These are phyloP conservation scores for Elaphurus davidianus DNA, from an alignment of 2,113 vertebrate species.

Conservation along the genomic window DNA sequence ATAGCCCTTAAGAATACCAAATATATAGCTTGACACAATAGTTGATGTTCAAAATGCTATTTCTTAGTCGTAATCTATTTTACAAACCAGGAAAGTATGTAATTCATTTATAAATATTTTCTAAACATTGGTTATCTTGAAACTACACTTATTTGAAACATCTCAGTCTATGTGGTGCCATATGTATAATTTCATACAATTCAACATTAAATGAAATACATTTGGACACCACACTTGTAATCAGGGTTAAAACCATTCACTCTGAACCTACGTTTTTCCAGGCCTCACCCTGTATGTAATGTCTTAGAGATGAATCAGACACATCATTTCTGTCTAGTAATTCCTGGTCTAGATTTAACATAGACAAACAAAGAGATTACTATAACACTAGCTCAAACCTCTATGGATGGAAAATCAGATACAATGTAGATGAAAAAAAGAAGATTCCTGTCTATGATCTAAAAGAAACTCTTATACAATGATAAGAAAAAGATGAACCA, in stretches of 20 bases:
- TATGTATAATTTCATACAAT: background rate
- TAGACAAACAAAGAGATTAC: constrained; percentile 35
- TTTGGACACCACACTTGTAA: background rate
- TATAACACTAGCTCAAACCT: constrained; percentile 16
- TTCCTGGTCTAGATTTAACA: background rate
- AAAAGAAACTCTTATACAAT: constrained; percentile 6
- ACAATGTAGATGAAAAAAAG: background rate
- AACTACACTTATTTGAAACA: constrained; percentile 39
- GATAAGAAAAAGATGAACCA: background rate
- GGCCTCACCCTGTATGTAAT: background rate
- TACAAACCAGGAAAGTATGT: constrained; percentile 21
- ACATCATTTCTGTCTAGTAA: background rate
- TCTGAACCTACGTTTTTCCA: background rate
- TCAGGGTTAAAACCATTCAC: background rate
- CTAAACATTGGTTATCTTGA: constrained; percentile 43
- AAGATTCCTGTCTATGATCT: background rate
- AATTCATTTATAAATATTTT: constrained; percentile 57
- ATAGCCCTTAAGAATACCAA: background rate
- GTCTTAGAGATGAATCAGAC: background rate
- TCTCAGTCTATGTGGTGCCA: background rate
- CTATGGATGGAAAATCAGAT: background rate
- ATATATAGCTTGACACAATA: background rate
- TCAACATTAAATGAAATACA: background rate
- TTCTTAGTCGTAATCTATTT: constrained; percentile 13
- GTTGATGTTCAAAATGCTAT: background rate